Evolutionary conservation across 2,888 invertebrate genomes (phyloP).

Genomic region (Drosophila lacicola): DNA sequence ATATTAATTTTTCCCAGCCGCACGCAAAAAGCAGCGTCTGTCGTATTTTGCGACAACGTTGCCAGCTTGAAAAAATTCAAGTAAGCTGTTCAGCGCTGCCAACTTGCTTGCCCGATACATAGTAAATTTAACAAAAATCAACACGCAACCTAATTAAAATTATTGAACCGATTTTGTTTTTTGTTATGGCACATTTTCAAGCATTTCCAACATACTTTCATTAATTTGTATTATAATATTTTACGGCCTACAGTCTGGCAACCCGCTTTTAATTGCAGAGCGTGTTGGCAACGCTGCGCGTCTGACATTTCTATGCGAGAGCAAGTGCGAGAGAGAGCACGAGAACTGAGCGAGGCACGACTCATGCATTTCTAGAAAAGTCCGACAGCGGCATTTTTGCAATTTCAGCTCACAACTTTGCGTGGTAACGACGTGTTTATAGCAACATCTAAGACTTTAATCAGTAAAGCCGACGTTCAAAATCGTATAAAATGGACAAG

Average conservation of each 20-base stretch:
- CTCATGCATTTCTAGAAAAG: slow-evolving; percentile 70
- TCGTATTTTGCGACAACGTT: slow-evolving; percentile 70
- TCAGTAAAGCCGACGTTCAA: slow-evolving; percentile 2
- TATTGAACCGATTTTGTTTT: background rate
- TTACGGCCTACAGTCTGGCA: slow-evolving; percentile 15
- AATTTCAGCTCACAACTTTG: slow-evolving; percentile 47
- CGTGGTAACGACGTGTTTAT: slow-evolving; percentile 27
- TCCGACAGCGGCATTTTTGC: slow-evolving; percentile 69
- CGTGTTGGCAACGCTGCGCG: slow-evolving; percentile 44
- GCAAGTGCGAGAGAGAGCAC: slow-evolving; percentile 14
- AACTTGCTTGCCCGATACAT: slow-evolving; percentile 17
- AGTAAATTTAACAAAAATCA: background rate
- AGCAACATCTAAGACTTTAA: slow-evolving; percentile 17
- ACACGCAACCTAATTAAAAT: background rate
- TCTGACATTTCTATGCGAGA: slow-evolving; percentile 33
- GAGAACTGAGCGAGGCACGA: slow-evolving; percentile 39
- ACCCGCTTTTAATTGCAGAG: background rate
- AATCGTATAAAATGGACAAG: slow-evolving; percentile 43
- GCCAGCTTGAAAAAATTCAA: slow-evolving; percentile 55
- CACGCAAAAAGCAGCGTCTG: slow-evolving; percentile 78
- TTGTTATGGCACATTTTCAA: background rate
- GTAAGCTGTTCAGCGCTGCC: slow-evolving; percentile 36
- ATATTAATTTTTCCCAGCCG: slow-evolving; percentile 64
- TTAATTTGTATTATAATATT: background rate
- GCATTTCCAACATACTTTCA: background rate